phyloP scores from a whole-genome alignment of 2,888 invertebrate genomes.

The Macrostomum cliftonense region DNA sequence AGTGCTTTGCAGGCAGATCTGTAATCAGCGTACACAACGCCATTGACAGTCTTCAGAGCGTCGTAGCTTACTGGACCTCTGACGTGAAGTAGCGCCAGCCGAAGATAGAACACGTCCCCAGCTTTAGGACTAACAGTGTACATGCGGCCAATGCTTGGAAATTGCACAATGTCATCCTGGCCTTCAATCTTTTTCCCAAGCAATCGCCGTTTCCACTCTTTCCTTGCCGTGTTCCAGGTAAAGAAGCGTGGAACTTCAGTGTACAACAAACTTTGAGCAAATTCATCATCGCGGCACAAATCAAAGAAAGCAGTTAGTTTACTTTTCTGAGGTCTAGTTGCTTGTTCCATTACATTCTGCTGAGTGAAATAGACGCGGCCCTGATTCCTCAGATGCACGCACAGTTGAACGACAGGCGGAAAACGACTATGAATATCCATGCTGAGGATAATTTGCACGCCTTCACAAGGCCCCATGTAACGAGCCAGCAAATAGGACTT shows the following conservation, averaged over 20 bases:
- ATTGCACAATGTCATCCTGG: slow-evolving; percentile 4
- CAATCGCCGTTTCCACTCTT: slow-evolving; percentile 13
- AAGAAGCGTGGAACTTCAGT: slow-evolving; percentile 14
- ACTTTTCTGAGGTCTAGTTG: background rate
- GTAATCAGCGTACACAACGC: slow-evolving; percentile 19
- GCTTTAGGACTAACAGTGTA: slow-evolving; percentile 18
- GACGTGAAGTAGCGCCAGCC: slow-evolving; percentile 8
- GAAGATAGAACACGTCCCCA: slow-evolving; percentile 14
- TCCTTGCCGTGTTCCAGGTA: slow-evolving; percentile 13
- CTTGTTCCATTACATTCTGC: background rate
- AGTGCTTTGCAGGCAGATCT: slow-evolving; percentile 20
- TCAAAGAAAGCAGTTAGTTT: slow-evolving; percentile 8
- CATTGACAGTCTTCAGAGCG: slow-evolving; percentile 19
- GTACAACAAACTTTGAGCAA: slow-evolving; percentile 14
- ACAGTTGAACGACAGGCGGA: slow-evolving; percentile 16
- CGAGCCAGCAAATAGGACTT: slow-evolving; percentile 22
- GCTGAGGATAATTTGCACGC: slow-evolving; percentile 25
- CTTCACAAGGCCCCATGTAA: slow-evolving; percentile 29
- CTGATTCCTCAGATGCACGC: slow-evolving; percentile 17
- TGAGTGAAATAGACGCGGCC: slow-evolving; percentile 14
- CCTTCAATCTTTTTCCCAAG: slow-evolving; percentile 5
- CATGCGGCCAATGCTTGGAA: slow-evolving; percentile 12
- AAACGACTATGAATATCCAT: slow-evolving; percentile 23
- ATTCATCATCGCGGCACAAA: slow-evolving; percentile 6
- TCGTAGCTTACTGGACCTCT: slow-evolving; percentile 10